A percentile compares a stretch with the other conserved stretches of the same genome.
These are phyloP conservation scores for Sebastes hubbsi DNA, from an alignment of 2,797 vertebrate genomes.

Conservation along the genomic window DNA sequence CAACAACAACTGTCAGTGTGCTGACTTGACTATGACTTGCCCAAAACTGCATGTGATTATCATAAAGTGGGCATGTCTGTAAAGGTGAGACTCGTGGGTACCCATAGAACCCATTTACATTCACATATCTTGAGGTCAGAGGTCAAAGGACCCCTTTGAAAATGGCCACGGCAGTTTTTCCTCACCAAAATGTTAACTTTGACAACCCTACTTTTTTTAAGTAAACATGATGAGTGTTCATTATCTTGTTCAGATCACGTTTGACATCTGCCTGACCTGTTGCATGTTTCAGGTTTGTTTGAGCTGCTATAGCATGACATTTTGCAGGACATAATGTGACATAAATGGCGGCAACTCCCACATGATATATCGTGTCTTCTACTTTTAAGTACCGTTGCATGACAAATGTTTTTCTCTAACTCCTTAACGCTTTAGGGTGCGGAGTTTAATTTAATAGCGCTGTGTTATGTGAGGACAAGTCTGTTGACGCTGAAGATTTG, in stretches of 20 bases:
- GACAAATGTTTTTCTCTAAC: background rate
- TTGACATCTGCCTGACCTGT: background rate
- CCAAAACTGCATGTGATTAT: too few relatives aligned
- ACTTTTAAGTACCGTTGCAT: background rate
- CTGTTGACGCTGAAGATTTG: background rate
- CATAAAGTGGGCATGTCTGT: too few relatives aligned
- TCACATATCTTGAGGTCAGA: too few relatives aligned
- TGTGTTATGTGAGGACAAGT: slow-evolving; percentile 2
- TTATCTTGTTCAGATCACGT: background rate
- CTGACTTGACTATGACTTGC: too few relatives aligned
- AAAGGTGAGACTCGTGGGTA: too few relatives aligned
- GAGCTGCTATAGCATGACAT: too few relatives aligned
- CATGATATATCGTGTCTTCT: background rate
- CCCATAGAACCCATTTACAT: fast-evolving
- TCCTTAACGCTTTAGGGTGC: background rate
- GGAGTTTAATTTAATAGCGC: background rate
- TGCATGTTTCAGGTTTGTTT: background rate
- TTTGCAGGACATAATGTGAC: background rate
- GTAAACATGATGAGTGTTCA: background rate
- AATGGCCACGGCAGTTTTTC: too few relatives aligned
- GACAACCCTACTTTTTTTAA: too few relatives aligned
- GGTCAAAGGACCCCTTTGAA: too few relatives aligned
- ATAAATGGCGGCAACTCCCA: background rate
- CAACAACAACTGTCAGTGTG: too few relatives aligned
- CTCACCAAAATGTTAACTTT: too few relatives aligned